These are phyloP conservation scores for Vidua macroura DNA, from an alignment of 2,113 vertebrate species.

Conservation along the genomic window DNA sequence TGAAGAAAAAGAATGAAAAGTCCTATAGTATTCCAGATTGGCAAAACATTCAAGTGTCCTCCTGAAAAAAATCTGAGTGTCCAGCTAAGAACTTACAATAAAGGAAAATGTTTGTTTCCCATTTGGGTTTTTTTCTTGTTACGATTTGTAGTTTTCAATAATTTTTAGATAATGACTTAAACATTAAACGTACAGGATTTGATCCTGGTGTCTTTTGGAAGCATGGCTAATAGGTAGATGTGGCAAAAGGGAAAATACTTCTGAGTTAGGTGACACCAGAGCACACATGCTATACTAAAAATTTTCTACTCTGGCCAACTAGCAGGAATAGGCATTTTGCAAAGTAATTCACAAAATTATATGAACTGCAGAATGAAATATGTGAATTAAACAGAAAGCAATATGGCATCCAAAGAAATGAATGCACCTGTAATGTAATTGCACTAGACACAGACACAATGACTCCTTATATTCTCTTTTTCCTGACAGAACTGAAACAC, in stretches of 20 bases:
- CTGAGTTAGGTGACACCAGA: background rate
- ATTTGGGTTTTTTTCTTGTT: background rate
- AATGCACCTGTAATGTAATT: background rate
- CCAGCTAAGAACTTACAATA: background rate
- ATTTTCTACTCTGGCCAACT: background rate
- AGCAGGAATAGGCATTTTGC: background rate
- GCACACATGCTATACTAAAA: background rate
- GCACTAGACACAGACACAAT: background rate
- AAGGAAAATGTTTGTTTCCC: background rate
- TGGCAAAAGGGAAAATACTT: background rate
- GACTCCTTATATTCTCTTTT: background rate
- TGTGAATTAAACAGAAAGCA: background rate
- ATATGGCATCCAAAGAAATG: background rate
- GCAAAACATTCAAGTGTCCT: slow-evolving; percentile 3
- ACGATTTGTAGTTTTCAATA: background rate
- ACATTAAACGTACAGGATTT: background rate
- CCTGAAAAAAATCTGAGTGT: background rate
- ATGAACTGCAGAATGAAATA: background rate
- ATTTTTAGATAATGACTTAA: background rate
- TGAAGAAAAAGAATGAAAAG: background rate
- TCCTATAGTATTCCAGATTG: background rate
- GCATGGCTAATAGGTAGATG: background rate
- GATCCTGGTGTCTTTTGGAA: background rate
- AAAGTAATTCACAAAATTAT: background rate
- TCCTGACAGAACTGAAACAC: background rate